These are phyloP conservation scores for Dendrocincla fuliginosa DNA, from an alignment of 2,797 vertebrate genomes.

Conservation along the genomic window DNA sequence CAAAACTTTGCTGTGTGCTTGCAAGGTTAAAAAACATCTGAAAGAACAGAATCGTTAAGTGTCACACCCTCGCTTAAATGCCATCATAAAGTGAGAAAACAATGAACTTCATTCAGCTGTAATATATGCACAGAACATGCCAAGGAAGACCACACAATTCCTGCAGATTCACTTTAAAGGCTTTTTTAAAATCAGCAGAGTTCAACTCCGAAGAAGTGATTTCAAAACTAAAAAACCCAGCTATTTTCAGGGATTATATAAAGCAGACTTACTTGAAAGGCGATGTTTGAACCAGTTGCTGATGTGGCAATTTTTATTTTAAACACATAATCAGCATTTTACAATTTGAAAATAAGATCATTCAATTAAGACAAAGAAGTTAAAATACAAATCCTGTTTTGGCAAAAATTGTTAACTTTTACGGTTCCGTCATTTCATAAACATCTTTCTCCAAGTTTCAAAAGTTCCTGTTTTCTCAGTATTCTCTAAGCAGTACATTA, in stretches of 20 bases:
- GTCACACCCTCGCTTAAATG: background rate
- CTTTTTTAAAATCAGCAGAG: background rate
- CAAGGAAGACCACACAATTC: background rate
- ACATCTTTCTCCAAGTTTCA: background rate
- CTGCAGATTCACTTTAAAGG: background rate
- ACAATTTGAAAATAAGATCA: background rate
- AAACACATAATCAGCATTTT: background rate
- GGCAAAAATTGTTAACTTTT: background rate
- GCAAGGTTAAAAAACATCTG: background rate
- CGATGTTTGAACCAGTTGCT: background rate
- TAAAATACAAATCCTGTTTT: background rate
- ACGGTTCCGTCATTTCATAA: background rate
- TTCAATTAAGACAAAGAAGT: background rate
- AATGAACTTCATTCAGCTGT: background rate
- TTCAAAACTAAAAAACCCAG: background rate
- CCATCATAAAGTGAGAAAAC: background rate
- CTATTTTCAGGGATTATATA: background rate
- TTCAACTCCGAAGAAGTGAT: background rate
- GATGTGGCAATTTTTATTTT: constrained; percentile 1
- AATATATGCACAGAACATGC: background rate
- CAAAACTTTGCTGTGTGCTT: background rate
- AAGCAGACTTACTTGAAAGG: background rate
- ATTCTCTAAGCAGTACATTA: background rate
- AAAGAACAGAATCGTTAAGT: background rate
- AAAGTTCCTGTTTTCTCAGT: background rate